Evolutionary conservation across 1,140 invertebrate species (phyloP).

Genomic region (Bombus breviceps): DNA sequence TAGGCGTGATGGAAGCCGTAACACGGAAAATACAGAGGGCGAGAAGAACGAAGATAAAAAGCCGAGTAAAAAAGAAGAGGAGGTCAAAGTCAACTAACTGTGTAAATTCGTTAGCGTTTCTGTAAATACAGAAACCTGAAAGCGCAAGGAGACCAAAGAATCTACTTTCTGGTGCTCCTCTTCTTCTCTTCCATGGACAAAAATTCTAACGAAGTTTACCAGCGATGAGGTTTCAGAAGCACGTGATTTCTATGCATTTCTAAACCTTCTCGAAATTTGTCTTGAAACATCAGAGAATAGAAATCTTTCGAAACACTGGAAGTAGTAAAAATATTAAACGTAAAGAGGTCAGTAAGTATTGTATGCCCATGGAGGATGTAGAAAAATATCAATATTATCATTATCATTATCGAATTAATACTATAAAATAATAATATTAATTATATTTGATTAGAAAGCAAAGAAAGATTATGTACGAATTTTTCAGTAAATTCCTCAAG

Average conservation of each 20-base stretch:
- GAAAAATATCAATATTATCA: too few relatives aligned
- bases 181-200: background rate
- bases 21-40: conserved; percentile 27
- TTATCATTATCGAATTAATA: too few relatives aligned
- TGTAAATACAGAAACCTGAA: conserved; percentile 69
- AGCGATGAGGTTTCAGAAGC: background rate
- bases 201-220: background rate
- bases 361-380: too few relatives aligned
- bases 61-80: conserved; percentile 27
- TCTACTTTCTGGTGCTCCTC: background rate
- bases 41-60: conserved; percentile 29
- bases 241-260: background rate
- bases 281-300: too few relatives aligned
- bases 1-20: conserved; percentile 35
- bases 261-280: too few relatives aligned
- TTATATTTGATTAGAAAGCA: too few relatives aligned
- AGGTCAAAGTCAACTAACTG: conserved; percentile 59
- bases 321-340: too few relatives aligned
- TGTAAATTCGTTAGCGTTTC: conserved; percentile 66
- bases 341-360: too few relatives aligned
- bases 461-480: too few relatives aligned
- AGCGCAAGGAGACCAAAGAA: conserved; percentile 38
- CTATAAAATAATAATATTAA: too few relatives aligned
- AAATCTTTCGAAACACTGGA: too few relatives aligned
- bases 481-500: too few relatives aligned